These are phyloP conservation scores for Eretmochelys imbricata DNA, from an alignment of 2,113 vertebrate species.

Conservation along the genomic window DNA sequence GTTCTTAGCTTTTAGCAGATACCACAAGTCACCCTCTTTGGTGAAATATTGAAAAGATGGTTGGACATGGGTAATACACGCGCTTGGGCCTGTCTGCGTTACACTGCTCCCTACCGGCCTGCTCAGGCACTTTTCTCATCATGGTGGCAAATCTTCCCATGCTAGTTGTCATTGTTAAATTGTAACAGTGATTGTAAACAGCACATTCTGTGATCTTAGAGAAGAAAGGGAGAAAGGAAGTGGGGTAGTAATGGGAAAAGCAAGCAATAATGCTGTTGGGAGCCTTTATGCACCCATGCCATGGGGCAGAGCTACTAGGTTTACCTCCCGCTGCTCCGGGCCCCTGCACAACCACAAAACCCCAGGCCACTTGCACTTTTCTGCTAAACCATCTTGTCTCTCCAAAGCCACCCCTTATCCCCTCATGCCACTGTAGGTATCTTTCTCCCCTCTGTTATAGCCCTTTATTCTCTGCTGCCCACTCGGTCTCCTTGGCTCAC, in stretches of 20 bases:
- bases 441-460: neutral
- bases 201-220: too few relatives aligned
- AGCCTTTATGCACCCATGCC: neutral
- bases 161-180: neutral
- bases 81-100: neutral
- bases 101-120: neutral
- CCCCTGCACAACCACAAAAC: neutral
- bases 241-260: too few relatives aligned
- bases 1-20: too few relatives aligned
- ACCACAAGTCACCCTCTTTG: too few relatives aligned
- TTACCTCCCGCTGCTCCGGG: neutral
- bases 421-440: neutral
- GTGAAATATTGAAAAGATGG: too few relatives aligned
- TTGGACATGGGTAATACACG: too few relatives aligned
- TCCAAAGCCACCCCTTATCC: neutral
- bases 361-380: neutral
- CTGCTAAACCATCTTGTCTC: neutral
- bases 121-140: neutral
- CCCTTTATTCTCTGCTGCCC: neutral
- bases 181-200: too few relatives aligned
- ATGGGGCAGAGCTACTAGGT: neutral
- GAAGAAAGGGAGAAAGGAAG: too few relatives aligned
- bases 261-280: neutral
- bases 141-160: neutral
- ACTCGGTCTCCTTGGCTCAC: neutral